Base-by-base conservation (phyloP, 2,888 invertebrate species). In the Pandemis heparana region DNA sequence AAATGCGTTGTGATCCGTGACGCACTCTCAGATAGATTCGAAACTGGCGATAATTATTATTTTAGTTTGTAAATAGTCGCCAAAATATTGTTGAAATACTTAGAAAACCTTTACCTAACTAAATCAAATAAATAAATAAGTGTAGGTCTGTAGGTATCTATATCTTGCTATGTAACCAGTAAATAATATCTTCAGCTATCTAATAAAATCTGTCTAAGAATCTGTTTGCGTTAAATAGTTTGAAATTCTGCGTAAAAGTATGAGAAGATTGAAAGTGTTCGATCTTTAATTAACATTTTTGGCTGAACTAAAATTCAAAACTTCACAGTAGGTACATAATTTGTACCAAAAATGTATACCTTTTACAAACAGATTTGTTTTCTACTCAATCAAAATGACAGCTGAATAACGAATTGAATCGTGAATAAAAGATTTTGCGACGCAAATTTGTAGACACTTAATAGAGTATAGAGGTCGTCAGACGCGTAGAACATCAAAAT, bases 221-320 rank as follows among this genome's bases (percentile, higher is more conserved):
- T 62, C 18, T 51, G 62, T 18, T 70, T 70, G 18, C 12, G 38
- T 46, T 6, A 70, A 70, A 70, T 70, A 62, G 69, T 62, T 62
- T 5, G 46, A 61, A 70, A 51, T 53, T 39, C 41, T 69, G 16
- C 8, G 51, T 18, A 38, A 18, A 70, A 70, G 51, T 62, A 62
- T 62, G 62, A 53, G 69, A 60, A 68, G 61, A n/a, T 53, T 46
- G 46, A 46, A 46, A 46, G 14, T 10, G 12, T 12, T 46, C 4
- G 1, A 46, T 12, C 1, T 14, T 12, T 46, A 46, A 46, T 14
- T 14, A 46, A 5, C 5, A 32, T 46, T 46, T 46, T 46, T 1
- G 12, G 46, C 46, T 46, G 12, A 46, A 46, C 14, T 46, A 12
- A 32, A 32, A 4, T 32, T 4, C 2, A 32, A 32, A 32, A 2